Percentiles rank a stretch among this genome's conserved stretches.
Conservation (phyloP, 2,797 vertebrate species). For the Takifugu ocellatus region DNA sequence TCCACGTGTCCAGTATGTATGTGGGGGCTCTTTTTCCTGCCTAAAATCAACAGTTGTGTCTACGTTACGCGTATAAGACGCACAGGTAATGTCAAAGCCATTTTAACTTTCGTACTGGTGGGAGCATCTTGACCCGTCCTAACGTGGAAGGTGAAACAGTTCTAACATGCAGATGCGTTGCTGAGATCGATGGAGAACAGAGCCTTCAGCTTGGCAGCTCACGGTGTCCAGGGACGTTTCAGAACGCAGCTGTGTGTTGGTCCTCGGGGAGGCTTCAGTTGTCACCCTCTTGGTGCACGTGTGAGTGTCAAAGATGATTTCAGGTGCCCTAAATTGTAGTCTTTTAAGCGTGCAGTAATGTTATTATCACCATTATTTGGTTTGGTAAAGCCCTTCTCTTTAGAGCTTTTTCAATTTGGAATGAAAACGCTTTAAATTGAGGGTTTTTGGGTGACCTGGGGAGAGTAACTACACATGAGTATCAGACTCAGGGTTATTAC, state of each 20-base stretch:
- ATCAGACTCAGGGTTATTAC: too few species aligned
- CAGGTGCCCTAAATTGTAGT: too few species aligned
- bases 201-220: constrained; percentile 30
- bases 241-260: constrained; percentile 9
- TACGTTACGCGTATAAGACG: constrained; percentile 9
- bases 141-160: constrained; percentile 30
- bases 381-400: too few species aligned
- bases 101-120: too few species aligned
- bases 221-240: constrained; percentile 42
- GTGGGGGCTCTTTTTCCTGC: constrained; percentile 22
- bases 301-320: neutral
- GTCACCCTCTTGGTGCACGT: constrained; percentile 1
- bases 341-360: too few species aligned
- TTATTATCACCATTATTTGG: too few species aligned
- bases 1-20: constrained; percentile 11
- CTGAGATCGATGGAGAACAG: constrained; percentile 41
- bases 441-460: too few species aligned
- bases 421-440: too few species aligned
- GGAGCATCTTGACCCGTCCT: constrained; percentile 35
- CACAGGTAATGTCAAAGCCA: too few species aligned
- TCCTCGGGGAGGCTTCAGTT: constrained; percentile 7
- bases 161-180: constrained; percentile 15
- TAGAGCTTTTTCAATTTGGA: too few species aligned
- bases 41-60: constrained; percentile 9
- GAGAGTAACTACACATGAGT: too few species aligned